Base-by-base conservation (phyloP, 1,140 invertebrate genomes). In the Ephestia elutella region DNA sequence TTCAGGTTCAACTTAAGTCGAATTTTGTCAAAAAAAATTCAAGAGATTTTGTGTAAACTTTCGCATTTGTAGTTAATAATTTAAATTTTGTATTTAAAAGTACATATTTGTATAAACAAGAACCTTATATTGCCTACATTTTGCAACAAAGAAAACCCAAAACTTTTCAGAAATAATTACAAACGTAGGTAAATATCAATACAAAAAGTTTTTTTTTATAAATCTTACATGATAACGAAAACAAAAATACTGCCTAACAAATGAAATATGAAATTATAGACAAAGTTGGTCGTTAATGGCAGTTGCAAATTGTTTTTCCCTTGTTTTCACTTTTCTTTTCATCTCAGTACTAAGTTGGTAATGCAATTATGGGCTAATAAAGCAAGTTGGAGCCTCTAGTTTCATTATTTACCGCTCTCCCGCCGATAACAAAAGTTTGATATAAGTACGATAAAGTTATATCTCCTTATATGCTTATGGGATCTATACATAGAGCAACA, bases 231-330 rank as follows among this genome's bases (percentile, higher is more conserved):
- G 9, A 44, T 44, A 44, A 44, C 7, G 38, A 44, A 44, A 15
- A 50, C 58, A 71, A 64, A 68, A 71, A 71, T 66, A 15, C 59
- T 25, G 28, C 54, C 44, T 17, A 71, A 66, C 66, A 68, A 73
- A 73, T 66, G 59, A 73, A 73, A 73, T 68, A 71, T 73, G 56
- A 65, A 66, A 68, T 68, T 73, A 73, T 73, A 66, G 68, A 66
- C 60, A 59, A 73, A 73, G 62, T 73, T 73, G 49, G 13, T 56
- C 51, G 58, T 49, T 71, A 68, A 73, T 67, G 71, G 64, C 62
- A 66, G 66, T 73, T 71, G 56, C 53, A 73, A 73, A 73, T 73
- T 73, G 66, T 65, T 70, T 66, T 66, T 11, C 21, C 50, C 63
- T 56, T 66, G 66, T 65, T 66, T 65, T 69, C 55, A 57, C 56